A percentile compares a stretch with the other conserved stretches of the same genome.
Evolutionary conservation across 2,888 invertebrate species (phyloP).

Genomic region (Tipula lateralis): DNA sequence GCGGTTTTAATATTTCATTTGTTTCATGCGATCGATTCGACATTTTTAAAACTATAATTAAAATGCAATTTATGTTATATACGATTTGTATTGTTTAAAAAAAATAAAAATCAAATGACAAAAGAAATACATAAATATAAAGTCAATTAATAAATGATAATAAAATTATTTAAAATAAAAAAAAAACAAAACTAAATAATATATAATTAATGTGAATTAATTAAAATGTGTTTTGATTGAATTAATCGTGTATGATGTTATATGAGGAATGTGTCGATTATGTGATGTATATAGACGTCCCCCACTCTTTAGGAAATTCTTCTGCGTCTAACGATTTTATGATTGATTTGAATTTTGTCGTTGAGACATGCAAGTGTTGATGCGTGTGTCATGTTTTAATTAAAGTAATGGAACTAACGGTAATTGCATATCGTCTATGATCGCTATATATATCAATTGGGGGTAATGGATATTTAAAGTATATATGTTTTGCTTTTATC

Average conservation of each 20-base stretch:
- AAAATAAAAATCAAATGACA: not conserved
- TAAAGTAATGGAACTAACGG: not conserved
- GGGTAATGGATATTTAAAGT: no score
- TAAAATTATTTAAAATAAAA: not conserved
- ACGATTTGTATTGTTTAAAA: not conserved
- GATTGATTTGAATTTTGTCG: not conserved
- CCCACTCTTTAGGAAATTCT: not conserved
- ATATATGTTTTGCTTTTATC: no score
- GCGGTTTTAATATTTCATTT: not conserved
- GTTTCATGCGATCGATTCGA: not conserved
- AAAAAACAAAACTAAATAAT: not conserved
- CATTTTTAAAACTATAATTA: not conserved
- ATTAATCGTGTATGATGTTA: not conserved
- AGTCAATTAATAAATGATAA: conserved; percentile 19
- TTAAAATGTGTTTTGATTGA: not conserved
- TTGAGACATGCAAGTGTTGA: not conserved
- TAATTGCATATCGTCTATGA: not conserved
- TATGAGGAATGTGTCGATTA: not conserved
- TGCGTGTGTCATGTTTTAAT: not conserved
- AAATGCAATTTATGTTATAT: not conserved
- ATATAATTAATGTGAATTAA: conserved; percentile 6
- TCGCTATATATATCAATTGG: not conserved
- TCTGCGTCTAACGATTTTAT: not conserved
- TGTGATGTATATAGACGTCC: not conserved
- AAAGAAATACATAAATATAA: not conserved